Evolutionary conservation across 2,797 vertebrate genomes (phyloP), one percentile per base, ranked within the genome.

Genomic region (Chiroxiphia lanceolata): DNA sequence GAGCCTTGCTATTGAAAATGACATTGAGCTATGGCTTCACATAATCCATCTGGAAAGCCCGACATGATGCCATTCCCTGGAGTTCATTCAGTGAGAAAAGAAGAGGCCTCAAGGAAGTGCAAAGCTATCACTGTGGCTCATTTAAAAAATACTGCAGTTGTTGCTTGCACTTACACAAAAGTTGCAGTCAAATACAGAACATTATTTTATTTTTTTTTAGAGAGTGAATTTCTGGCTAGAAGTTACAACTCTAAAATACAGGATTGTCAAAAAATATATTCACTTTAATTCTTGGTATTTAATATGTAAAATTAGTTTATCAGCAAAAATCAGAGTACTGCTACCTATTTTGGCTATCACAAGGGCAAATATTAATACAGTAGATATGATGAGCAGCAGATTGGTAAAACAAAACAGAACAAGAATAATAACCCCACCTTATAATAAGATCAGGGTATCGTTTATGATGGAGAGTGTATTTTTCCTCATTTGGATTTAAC

Each of bases 11-110:
- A 98, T 98, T 98, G 98, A 98, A 98, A 98, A 98, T 98, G 98
- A 98, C 98, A 98, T 98, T 98, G 98, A 98, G 98, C 98, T 98
- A 98, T 98, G 98, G 98, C 98, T 98, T 97, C 98, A 98, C 98
- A 98, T 99, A 99, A 99, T 99, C 98, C 98, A 94, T 97, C 98
- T 98, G 98, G 98, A 98, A 98, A 97, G 96, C 97, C 97, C 97
- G 96, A 98, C 98, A 88, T 98, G 98, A 98, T 97, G 97, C 98
- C 96, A 87, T 97, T 98, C 98, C 98, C 98, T 93, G 96, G 98
- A 98, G 98, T 98, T 98, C 97, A 93, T 98, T 98, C 97, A 97
- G 97, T 90, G 93, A 93, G 97, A 97, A 96, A 63, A 94, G 97
- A 91, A 93, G 95, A 96, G 87, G 96, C 97, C 97, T 95, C 87